Percentiles rank a stretch among this genome's conserved stretches.
These are phyloP conservation scores for Macropus fuliginosus DNA, from an alignment of 2,797 vertebrate genomes.

Conservation along the genomic window DNA sequence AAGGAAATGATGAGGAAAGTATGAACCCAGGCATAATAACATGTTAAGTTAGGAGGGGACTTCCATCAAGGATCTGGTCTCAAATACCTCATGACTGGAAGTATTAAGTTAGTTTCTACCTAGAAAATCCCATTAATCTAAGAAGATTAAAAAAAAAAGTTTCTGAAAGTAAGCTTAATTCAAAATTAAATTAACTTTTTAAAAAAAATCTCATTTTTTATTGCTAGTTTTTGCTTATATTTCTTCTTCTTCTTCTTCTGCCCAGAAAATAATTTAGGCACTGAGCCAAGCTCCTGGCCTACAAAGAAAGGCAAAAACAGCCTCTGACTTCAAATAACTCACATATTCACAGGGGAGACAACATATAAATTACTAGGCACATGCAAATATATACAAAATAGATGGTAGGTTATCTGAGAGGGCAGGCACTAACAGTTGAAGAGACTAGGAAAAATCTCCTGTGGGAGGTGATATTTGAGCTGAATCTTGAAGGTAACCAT, in stretches of 20 bases:
- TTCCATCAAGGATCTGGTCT: neutral
- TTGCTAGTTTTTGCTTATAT: neutral
- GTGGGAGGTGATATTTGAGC: neutral
- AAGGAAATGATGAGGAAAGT: neutral
- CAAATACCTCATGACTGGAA: neutral
- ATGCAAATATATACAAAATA: neutral
- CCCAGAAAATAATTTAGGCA: neutral
- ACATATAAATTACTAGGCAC: neutral
- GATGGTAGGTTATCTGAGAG: neutral
- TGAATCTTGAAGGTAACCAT: neutral
- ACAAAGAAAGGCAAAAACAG: neutral
- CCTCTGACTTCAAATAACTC: neutral
- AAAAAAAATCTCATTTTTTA: neutral
- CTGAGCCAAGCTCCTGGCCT: neutral
- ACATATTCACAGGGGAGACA: neutral
- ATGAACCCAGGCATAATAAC: neutral
- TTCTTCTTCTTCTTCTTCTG: neutral
- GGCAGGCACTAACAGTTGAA: neutral
- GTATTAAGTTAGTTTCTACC: neutral
- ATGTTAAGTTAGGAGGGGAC: neutral
- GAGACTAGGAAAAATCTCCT: neutral
- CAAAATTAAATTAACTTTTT: neutral
- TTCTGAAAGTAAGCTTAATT: neutral
- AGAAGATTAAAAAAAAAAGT: neutral
- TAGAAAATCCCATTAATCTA: neutral